Conservation (phyloP, 2,888 invertebrate genomes). For the Himalopsyche anomala region DNA sequence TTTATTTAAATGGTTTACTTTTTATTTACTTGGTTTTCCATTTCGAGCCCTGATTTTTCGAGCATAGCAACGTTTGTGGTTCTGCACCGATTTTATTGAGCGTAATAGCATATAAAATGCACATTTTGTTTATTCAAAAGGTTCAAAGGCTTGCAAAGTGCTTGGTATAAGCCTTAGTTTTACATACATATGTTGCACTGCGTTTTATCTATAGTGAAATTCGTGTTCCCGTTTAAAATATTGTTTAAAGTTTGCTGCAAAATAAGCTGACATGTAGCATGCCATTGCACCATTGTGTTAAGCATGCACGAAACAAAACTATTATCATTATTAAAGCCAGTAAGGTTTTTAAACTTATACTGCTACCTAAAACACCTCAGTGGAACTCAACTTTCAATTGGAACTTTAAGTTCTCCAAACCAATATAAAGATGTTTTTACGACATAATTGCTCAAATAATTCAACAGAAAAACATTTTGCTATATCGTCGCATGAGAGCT, state of each 20-base stretch:
- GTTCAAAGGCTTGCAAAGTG: background rate
- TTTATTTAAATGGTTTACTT: too few relatives aligned
- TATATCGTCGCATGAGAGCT: too few relatives aligned
- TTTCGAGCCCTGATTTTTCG: too few relatives aligned
- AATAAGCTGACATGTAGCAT: conserved; percentile 39
- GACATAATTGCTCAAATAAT: too few relatives aligned
- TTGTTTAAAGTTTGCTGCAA: conserved; percentile 11
- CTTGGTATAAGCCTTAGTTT: background rate
- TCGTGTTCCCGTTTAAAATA: conserved; percentile 32
- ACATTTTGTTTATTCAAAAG: background rate
- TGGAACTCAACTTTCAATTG: background rate
- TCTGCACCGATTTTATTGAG: too few relatives aligned
- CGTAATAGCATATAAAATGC: too few relatives aligned
- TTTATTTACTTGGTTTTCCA: too few relatives aligned
- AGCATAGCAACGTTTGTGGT: too few relatives aligned
- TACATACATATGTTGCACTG: background rate
- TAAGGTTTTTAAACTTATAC: background rate
- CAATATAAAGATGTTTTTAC: too few relatives aligned
- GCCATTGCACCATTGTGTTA: conserved; percentile 27
- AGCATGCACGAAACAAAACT: conserved; percentile 27
- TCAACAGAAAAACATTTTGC: too few relatives aligned
- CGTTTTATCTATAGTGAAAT: conserved; percentile 26
- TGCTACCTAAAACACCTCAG: conserved; percentile 3
- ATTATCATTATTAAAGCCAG: conserved; percentile 37
- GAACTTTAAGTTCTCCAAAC: too few relatives aligned